Evolutionary conservation across 2,797 vertebrate genomes (phyloP).

Genomic region (Perodicticus potto): DNA sequence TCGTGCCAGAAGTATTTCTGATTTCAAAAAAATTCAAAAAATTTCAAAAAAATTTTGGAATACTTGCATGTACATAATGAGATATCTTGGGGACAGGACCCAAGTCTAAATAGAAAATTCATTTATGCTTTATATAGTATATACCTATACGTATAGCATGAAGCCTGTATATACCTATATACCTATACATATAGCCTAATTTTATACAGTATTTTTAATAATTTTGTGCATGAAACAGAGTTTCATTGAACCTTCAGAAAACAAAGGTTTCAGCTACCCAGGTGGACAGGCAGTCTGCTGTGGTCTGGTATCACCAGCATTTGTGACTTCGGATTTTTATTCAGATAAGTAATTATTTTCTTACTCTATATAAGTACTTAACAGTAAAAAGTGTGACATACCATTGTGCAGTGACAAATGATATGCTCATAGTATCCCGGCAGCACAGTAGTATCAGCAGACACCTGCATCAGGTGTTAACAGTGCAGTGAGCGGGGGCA

Average conservation of each 20-base stretch:
- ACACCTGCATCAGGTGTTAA: neutral
- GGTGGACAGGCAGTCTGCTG: neutral
- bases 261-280: neutral
- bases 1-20: neutral
- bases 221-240: neutral
- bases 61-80: neutral
- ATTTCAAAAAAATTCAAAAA: neutral
- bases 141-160: neutral
- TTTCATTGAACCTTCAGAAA: neutral
- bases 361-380: neutral
- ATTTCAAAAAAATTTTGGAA: neutral
- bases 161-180: neutral
- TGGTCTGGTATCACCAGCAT: neutral
- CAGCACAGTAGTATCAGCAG: neutral
- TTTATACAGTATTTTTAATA: neutral
- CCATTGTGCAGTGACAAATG: neutral
- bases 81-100: neutral
- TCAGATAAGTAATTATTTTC: neutral
- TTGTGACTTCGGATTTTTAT: neutral
- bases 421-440: neutral
- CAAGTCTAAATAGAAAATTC: neutral
- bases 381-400: neutral
- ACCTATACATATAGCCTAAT: neutral
- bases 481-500: accelerated
- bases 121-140: neutral